Evolutionary conservation across 2,888 invertebrate genomes (phyloP), one percentile per base, ranked within the genome.

Genomic region (Eupithecia tripunctaria): DNA sequence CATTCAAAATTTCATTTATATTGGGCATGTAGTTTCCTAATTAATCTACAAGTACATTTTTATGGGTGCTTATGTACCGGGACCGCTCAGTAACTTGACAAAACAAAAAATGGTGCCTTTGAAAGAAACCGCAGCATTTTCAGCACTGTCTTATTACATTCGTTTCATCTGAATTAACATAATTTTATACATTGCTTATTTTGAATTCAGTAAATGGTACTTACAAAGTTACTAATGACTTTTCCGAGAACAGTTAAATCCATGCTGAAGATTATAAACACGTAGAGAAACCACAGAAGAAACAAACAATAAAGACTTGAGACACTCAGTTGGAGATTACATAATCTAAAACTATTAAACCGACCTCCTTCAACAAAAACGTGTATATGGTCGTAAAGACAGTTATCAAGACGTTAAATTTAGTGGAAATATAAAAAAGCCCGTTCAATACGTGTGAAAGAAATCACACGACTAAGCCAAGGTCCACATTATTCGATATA

Each of bases 221-320:
- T 94, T 83, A 93, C 93, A 81, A 94, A 93, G 78, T 90, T 93
- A 82, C 88, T 92, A 73, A 93, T 91, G 74, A 87, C 88, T 82
- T 86, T 90, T 67, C 93, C 92, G 79, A 94, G 86, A 71, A 93
- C 82, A 25, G 89, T 86, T 66, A 93, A 81, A 89, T 93, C 93
- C 93, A 93, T 93, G 60, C 81, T 82, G 43, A 29, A 43, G 43
- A 21, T 12, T 10, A n/a, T 38, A 62, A 38, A 41, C 56, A 21
- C 64, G 70, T 68, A 71, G 70, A 74, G 29, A 18, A 21, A 10
- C n/a, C 47, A 21, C 47, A 51, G 15, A 43, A n/a, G n/a, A 47
- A 25, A 36, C 21, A 51, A 68, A 18, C 3, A 1, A 32, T 25
- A 32, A 7, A 15, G 18, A 60, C 15, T 29, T 29, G 2, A 15